Evolutionary conservation across 2,888 invertebrate species (phyloP).

Genomic region (Artemia sinica): DNA sequence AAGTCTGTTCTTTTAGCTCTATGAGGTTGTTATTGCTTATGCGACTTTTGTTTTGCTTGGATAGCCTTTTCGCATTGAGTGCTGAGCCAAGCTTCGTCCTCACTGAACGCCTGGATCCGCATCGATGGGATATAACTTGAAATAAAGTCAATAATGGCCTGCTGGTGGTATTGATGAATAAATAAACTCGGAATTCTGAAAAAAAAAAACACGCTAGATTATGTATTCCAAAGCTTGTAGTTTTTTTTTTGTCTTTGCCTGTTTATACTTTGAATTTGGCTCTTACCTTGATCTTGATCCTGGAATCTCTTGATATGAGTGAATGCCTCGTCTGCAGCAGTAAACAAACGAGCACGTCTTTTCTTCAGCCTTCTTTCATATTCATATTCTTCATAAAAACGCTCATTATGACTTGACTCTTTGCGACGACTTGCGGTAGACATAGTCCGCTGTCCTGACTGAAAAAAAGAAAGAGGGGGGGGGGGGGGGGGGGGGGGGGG

Average conservation of each 20-base stretch:
- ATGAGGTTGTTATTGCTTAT: too few relatives aligned
- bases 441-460: conserved; percentile 8
- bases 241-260: not conserved
- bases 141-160: too few relatives aligned
- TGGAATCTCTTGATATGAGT: conserved; percentile 77
- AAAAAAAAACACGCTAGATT: not conserved
- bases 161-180: too few relatives aligned
- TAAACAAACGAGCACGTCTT: conserved; percentile 67
- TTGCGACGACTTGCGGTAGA: conserved; percentile 57
- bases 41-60: too few relatives aligned
- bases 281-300: conserved; percentile 36
- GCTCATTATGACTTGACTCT: conserved; percentile 83
- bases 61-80: too few relatives aligned
- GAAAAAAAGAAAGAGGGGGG: too few relatives aligned
- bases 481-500: too few relatives aligned
- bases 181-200: not conserved
- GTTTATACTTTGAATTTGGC: not conserved
- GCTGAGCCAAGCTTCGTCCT: too few relatives aligned
- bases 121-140: too few relatives aligned
- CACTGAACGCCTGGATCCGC: too few relatives aligned
- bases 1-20: too few relatives aligned
- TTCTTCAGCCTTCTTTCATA: conserved; percentile 82
- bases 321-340: conserved; percentile 93
- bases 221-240: not conserved
- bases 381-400: conserved; percentile 95